Evolutionary conservation across 2,888 invertebrate genomes (phyloP), one percentile per base, ranked within the genome.

Genomic region (Nudaria mundana): DNA sequence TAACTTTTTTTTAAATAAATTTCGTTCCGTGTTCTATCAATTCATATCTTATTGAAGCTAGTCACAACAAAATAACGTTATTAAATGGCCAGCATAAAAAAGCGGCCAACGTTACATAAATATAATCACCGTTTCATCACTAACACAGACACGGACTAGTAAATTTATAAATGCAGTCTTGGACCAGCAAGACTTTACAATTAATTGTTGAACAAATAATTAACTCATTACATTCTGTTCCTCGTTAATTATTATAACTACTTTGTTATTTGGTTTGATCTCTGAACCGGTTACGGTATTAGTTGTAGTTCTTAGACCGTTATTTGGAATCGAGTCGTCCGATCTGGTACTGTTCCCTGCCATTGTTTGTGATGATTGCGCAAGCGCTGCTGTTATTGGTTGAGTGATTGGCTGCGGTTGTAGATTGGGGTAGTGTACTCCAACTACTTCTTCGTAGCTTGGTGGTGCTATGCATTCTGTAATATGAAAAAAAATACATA

Each of bases 391-490:
- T 3, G 76, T 66, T 38, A 87, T 77, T 1, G 87, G 88, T 24
- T 75, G 73, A 2, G 77, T 64, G 46, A 86, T 86, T 1, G 87
- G 86, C 45, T 83, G n/a, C n/a, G n/a, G 84, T 25, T 40, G 68
- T 52, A 66, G 84, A 40, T 65, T 66, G 0, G 87, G 86, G 48
- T 84, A 86, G 66, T 87, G 86, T 10, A 83, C 60, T 0, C 86
- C 85, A 5, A 88, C 86, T 10, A 87, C 87, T 42, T 88, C 87
- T 26, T 88, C 87, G 64, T 88, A 88, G 55, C 88, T 88, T 1
- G 87, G 87, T 1, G 87, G 87, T 1, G 86, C 87, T 76, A 87
- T 77, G 40, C 73, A 77, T 66, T 88, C 87, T 88, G 85, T 13
- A 86, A 81, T 58, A 5, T 20, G 6, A 20, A 20, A 20, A 8